A percentile compares a stretch with the other conserved stretches of the same genome.
Conservation (phyloP, 2,113 vertebrate genomes). For the Amblyornis subalaris region DNA sequence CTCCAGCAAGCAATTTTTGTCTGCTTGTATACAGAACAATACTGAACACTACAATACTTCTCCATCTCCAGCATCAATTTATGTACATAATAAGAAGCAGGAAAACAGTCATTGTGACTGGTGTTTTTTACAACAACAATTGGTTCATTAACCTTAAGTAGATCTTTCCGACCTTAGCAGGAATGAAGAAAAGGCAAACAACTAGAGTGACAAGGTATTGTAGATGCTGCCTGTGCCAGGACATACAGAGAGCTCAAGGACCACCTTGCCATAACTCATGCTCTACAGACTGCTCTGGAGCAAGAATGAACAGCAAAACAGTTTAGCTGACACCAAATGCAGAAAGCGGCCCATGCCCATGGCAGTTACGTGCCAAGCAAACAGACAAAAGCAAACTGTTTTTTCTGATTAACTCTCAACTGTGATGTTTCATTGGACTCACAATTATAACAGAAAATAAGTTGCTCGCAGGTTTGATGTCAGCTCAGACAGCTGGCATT, state of each 20-base stretch:
- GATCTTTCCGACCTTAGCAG: slow-evolving; percentile 17
- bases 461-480: neutral
- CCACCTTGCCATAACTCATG: neutral
- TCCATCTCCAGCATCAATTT: slow-evolving; percentile 38
- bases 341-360: neutral
- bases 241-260: neutral
- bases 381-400: neutral
- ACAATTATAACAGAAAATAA: neutral
- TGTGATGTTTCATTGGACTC: neutral
- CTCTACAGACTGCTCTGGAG: neutral
- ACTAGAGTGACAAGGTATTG: neutral
- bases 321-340: neutral
- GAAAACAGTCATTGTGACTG: slow-evolving; percentile 21
- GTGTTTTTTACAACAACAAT: slow-evolving; percentile 41
- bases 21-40: slow-evolving; percentile 19
- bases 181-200: neutral
- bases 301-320: neutral
- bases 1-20: slow-evolving; percentile 35
- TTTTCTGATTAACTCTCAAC: neutral
- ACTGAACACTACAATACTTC: neutral
- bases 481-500: neutral
- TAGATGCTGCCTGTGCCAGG: neutral
- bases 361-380: neutral
- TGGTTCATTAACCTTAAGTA: slow-evolving; percentile 57
- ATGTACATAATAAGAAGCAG: slow-evolving; percentile 39